Base-by-base conservation (phyloP, 2,113 vertebrate genomes). In the Odocoileus hemionus region DNA sequence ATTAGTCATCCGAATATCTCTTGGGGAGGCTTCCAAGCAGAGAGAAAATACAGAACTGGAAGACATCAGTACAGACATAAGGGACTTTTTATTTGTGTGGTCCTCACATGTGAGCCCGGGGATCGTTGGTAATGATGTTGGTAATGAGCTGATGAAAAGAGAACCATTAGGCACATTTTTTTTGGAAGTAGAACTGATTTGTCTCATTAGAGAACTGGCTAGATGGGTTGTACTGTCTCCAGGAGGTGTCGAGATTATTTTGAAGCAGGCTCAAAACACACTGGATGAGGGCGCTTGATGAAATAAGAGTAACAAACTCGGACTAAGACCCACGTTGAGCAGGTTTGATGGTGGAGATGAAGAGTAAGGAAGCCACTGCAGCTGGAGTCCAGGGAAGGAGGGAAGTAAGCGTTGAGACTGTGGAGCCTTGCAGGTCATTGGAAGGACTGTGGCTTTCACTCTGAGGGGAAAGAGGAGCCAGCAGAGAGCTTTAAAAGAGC, bases 101-200 rank as follows among this genome's bases (percentile, higher is more conserved):
- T 33, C 7, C 76, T 47, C 76, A 79, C 76, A 33, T 7, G 8
- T 16, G 9, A 17, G 3, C 3, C 11, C 0, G 6, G 7, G 23
- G 21, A 79, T 55, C 13, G 6, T 6, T 43, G 54, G 67, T 36
- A 30, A 11, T 11, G 17, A 91, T 76, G 70, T 25, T 76, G 70
- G 23, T 14, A 76, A 43, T 26, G 70, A 30, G 25, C 70, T 16
- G 17, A 16, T 52, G 3, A n/a, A 52, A 33, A 84, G 57, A 86
- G 30, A 80, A 45, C 17, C 33, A 23, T 23, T 58, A 55, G 15
- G 64, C 16, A 67, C 25, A 25, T 13, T 43, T 10, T 76, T 76
- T 92, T 95, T 47, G 60, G 28, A 95, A 89, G 67, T n/a, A 89
- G 39, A 83, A 47, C 52, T 89, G 43, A 61, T 39, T 45, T 23